A percentile compares a stretch with the other conserved stretches of the same genome.
phyloP scores from a whole-genome alignment of 2,797 vertebrate species.

The Notolabrus celidotus region DNA sequence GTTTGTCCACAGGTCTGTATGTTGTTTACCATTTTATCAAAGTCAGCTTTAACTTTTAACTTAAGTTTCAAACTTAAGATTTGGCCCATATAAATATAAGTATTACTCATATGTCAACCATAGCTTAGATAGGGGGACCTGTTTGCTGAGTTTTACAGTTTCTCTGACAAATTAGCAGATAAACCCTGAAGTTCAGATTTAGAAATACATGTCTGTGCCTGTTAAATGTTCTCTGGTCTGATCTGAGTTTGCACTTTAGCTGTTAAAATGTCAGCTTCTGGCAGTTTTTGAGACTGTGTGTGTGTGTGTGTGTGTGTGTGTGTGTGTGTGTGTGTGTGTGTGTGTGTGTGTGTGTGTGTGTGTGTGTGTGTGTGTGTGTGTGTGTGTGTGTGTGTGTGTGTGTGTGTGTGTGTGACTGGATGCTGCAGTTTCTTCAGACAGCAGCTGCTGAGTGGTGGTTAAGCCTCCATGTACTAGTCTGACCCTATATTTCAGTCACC shows the following conservation, averaged over 20 bases:
- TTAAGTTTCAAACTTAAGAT: too few species aligned
- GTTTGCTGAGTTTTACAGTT: constrained; percentile 37
- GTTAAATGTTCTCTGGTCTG: constrained; percentile 43
- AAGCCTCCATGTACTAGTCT: constrained; percentile 27
- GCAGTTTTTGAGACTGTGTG: constrained; percentile 28
- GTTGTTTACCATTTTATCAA: too few species aligned
- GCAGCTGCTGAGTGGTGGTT: constrained; percentile 36
- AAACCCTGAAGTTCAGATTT: constrained; percentile 53
- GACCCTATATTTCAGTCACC: constrained; percentile 28
- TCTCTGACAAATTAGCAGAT: constrained; percentile 51
- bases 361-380: constrained; percentile 16
- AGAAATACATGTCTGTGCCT: constrained; percentile 23
- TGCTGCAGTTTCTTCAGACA: constrained; percentile 49
- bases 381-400: constrained; percentile 15
- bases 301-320: constrained; percentile 15
- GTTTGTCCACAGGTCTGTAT: too few species aligned
- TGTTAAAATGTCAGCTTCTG: constrained; percentile 40
- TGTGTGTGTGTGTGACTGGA: constrained; percentile 12
- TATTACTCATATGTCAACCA: constrained; percentile 36
- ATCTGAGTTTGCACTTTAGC: constrained; percentile 51
- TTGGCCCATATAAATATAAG: too few species aligned
- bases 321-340: constrained; percentile 16
- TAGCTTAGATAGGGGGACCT: constrained; percentile 34
- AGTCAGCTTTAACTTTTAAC: too few species aligned
- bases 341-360: constrained; percentile 13